These are phyloP conservation scores for Campylorhamphus procurvoides DNA, from an alignment of 2,113 vertebrate species.

Conservation along the genomic window DNA sequence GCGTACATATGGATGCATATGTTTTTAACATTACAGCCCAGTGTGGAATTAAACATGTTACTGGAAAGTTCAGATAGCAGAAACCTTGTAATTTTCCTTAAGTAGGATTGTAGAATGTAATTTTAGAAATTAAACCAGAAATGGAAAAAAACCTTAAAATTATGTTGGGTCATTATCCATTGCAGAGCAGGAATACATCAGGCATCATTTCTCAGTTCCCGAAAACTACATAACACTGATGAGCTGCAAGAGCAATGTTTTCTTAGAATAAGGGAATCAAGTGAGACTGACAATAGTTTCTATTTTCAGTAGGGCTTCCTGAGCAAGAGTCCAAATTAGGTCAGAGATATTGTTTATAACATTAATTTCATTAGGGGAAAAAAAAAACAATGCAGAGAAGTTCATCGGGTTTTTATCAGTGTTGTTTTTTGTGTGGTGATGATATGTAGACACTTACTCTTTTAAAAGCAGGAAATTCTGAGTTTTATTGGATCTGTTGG, in stretches of 20 bases:
- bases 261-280: neutral
- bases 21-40: neutral
- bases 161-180: neutral
- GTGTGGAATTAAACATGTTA: neutral
- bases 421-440: neutral
- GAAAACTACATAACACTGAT: neutral
- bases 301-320: neutral
- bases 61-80: neutral
- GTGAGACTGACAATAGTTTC: neutral
- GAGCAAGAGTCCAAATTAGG: neutral
- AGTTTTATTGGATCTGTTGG: neutral
- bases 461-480: neutral
- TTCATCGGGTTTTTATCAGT: neutral
- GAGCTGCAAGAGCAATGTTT: neutral
- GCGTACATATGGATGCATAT: fast-evolving
- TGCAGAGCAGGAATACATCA: fast-evolving
- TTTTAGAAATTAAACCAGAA: neutral
- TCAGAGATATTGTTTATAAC: neutral
- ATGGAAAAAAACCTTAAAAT: neutral
- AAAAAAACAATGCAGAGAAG: neutral
- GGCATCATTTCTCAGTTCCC: neutral
- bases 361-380: neutral
- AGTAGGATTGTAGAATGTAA: neutral
- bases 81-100: neutral
- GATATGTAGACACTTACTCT: neutral